phyloP scores from a whole-genome alignment of 1,140 invertebrate genomes.

The Portunus trituberculatus region DNA sequence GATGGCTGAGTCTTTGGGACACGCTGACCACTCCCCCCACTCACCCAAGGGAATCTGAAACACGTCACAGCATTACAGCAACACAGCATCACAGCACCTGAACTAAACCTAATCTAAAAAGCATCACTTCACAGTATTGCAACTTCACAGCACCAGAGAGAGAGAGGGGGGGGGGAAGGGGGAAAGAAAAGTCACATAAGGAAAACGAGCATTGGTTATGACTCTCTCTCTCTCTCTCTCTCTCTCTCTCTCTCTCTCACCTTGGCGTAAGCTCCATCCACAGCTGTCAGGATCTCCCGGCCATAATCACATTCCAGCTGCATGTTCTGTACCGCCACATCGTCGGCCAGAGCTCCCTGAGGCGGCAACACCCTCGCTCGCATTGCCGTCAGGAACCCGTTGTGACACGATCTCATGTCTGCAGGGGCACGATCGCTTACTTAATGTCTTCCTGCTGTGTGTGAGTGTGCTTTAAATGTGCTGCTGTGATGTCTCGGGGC shows the following conservation, averaged over 20 bases:
- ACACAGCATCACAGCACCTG: background rate
- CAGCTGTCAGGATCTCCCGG: background rate
- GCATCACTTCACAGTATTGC: no score
- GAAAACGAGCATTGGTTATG: background rate
- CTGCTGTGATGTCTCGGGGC: no score
- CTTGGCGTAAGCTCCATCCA: no score
- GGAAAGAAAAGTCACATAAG: background rate
- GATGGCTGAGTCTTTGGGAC: background rate
- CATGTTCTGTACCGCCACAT: conserved; percentile 30
- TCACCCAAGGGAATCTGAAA: background rate
- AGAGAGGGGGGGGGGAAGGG: background rate
- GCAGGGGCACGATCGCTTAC: background rate
- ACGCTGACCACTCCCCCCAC: conserved; percentile 7
- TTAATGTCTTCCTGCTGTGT: no score
- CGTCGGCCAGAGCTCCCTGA: background rate
- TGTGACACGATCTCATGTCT: background rate
- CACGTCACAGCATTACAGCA: background rate
- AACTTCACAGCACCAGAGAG: background rate
- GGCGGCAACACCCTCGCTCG: conserved; percentile 1
- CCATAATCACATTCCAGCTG: conserved; percentile 37
- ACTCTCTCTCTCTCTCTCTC: background rate
- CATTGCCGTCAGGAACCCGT: background rate
- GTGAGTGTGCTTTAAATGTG: no score
- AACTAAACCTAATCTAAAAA: no score
- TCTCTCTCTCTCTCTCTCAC: background rate